Conservation (phyloP, 2,888 invertebrate species). For the Brachyptera risi region DNA sequence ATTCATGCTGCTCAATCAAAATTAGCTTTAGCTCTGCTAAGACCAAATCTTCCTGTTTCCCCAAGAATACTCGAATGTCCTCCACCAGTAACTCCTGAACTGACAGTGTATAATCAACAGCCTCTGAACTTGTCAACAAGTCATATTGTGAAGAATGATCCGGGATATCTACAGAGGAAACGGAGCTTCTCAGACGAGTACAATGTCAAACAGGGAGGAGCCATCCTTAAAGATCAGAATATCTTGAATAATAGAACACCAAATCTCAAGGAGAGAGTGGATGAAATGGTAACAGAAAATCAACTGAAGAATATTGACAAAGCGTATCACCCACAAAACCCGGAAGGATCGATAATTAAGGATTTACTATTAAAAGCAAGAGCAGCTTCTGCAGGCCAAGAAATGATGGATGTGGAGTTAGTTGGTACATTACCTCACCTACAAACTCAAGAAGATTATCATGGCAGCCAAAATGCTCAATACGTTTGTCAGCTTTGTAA, state of each 20-base stretch:
- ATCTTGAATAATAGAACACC: neutral
- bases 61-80: slow-evolving; percentile 11
- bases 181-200: slow-evolving; percentile 56
- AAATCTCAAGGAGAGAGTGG: slow-evolving; percentile 43
- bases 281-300: neutral
- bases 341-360: slow-evolving; percentile 58
- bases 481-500: slow-evolving; percentile 74
- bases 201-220: neutral
- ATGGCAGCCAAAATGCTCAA: slow-evolving; percentile 43
- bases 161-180: slow-evolving; percentile 50
- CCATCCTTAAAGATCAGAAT: slow-evolving; percentile 18
- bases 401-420: neutral
- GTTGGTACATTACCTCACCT: neutral
- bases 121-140: slow-evolving; percentile 55
- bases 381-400: slow-evolving; percentile 35
- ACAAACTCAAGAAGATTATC: slow-evolving; percentile 8
- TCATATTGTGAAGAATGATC: slow-evolving; percentile 42
- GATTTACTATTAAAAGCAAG: slow-evolving; percentile 69
- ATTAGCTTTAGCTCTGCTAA: slow-evolving; percentile 45
- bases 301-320: slow-evolving; percentile 14
- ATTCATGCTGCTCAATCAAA: slow-evolving; percentile 41
- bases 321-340: slow-evolving; percentile 57
- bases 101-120: slow-evolving; percentile 40
- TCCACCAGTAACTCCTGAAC: slow-evolving; percentile 22
- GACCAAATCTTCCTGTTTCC: slow-evolving; percentile 35